phyloP scores from a whole-genome alignment of 2,113 vertebrate genomes.

The Brachirus orientalis region DNA sequence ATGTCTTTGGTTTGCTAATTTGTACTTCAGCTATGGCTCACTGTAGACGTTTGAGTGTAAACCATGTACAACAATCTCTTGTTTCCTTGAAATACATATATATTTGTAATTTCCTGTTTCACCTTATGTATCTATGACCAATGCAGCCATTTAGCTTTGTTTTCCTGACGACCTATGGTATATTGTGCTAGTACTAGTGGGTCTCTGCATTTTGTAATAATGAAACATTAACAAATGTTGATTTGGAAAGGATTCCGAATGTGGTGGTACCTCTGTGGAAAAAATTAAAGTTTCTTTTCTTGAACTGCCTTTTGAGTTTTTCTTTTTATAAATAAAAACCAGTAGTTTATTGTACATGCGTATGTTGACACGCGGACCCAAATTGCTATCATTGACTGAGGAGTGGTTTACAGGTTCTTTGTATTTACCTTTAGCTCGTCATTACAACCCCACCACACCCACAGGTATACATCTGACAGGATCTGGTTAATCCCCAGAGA shows the following conservation, averaged over 20 bases:
- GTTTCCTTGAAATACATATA: slow-evolving; percentile 68
- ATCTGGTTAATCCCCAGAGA: slow-evolving; percentile 46
- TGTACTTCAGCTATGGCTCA: slow-evolving; percentile 60
- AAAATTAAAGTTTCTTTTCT: slow-evolving; percentile 65
- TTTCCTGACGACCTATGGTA: slow-evolving; percentile 45
- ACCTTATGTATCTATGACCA: slow-evolving; percentile 52
- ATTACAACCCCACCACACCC: slow-evolving; percentile 46
- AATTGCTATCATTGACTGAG: neutral
- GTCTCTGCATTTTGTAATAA: slow-evolving; percentile 56
- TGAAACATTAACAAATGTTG: slow-evolving; percentile 64
- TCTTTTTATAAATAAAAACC: neutral
- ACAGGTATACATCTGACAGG: slow-evolving; percentile 36
- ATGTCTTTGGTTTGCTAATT: slow-evolving; percentile 47
- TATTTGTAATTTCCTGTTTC: slow-evolving; percentile 77
- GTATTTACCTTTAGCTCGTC: slow-evolving; percentile 31
- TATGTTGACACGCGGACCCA: slow-evolving; percentile 20
- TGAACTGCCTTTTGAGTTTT: slow-evolving; percentile 3
- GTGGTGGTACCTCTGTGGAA: slow-evolving; percentile 67
- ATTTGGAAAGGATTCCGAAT: slow-evolving; percentile 57
- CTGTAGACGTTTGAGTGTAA: slow-evolving; percentile 55
- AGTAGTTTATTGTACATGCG: neutral
- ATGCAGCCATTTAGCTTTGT: slow-evolving; percentile 57
- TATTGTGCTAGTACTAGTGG: slow-evolving; percentile 40
- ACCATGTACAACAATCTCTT: slow-evolving; percentile 64
- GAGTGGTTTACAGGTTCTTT: too few species aligned